phyloP scores from a whole-genome alignment of 2,113 vertebrate genomes.

The Hippocampus zosterae region DNA sequence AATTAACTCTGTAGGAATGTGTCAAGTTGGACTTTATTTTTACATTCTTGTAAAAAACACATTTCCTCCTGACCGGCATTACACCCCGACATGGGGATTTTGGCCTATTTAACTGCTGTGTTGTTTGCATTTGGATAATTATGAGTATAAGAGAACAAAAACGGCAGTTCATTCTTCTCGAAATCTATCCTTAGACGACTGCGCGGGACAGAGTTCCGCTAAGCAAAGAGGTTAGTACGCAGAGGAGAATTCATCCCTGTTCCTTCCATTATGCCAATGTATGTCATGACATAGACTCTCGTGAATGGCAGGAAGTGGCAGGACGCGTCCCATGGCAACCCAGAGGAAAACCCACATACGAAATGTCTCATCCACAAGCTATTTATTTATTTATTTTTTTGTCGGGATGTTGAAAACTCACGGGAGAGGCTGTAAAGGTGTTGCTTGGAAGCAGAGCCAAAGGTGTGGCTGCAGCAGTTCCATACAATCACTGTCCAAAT shows the following conservation, averaged over 20 bases:
- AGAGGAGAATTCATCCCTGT: slow-evolving; percentile 41
- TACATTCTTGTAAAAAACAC: too few relatives aligned
- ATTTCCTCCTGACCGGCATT: too few relatives aligned
- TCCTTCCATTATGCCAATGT: slow-evolving; percentile 53
- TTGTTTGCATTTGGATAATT: too few relatives aligned
- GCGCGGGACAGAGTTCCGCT: slow-evolving; percentile 13
- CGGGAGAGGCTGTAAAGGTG: slow-evolving; percentile 25
- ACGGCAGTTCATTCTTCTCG: background rate
- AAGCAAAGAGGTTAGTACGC: slow-evolving; percentile 38
- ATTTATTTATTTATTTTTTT: background rate
- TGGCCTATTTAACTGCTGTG: too few relatives aligned
- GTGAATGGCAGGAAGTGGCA: slow-evolving; percentile 71
- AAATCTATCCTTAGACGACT: background rate
- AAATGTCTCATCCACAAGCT: slow-evolving; percentile 24
- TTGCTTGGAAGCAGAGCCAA: slow-evolving; percentile 23
- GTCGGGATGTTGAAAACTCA: slow-evolving; percentile 28
- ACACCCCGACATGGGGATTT: too few relatives aligned
- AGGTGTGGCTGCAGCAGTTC: slow-evolving; percentile 21
- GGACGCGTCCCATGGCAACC: slow-evolving; percentile 49
- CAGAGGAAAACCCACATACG: slow-evolving; percentile 45
- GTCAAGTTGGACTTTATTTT: too few relatives aligned
- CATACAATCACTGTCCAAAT: background rate
- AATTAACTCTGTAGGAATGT: too few relatives aligned
- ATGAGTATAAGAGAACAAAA: background rate
- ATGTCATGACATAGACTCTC: slow-evolving; percentile 37